phyloP scores from a whole-genome alignment of 2,888 invertebrate species.

The Trachelus iudaicus region DNA sequence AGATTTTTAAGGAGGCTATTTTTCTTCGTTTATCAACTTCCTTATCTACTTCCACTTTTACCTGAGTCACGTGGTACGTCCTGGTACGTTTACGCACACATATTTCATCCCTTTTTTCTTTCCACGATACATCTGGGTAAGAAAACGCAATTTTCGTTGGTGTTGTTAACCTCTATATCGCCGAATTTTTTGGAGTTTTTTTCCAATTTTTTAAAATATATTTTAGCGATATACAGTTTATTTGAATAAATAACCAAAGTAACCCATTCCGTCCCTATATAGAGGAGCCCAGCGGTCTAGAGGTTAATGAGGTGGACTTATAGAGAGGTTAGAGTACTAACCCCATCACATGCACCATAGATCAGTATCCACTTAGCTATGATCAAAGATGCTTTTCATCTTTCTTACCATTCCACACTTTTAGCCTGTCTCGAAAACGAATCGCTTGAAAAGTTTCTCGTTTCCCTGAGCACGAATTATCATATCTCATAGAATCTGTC shows the following conservation, averaged over 20 bases:
- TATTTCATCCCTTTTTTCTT: constrained; percentile 7
- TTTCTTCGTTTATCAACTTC: constrained; percentile 35
- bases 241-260: too few species aligned
- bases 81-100: constrained; percentile 14
- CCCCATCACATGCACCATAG: not conserved
- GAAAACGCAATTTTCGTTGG: not conserved
- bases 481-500: not conserved
- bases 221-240: too few species aligned
- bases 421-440: not conserved
- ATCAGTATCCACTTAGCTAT: not conserved
- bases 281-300: too few species aligned
- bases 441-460: not conserved
- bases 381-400: not conserved
- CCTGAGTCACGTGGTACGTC: not conserved
- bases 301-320: not conserved
- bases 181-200: too few species aligned
- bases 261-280: too few species aligned
- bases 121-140: not conserved
- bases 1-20: constrained; percentile 32
- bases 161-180: not conserved
- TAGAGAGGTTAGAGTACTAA: not conserved
- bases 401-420: not conserved
- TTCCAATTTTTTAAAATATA: too few species aligned
- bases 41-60: constrained; percentile 23
- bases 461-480: not conserved